A percentile compares a stretch with the other conserved stretches of the same genome.
These are phyloP conservation scores for Oriolus oriolus DNA, from an alignment of 2,113 vertebrate species.

Conservation along the genomic window DNA sequence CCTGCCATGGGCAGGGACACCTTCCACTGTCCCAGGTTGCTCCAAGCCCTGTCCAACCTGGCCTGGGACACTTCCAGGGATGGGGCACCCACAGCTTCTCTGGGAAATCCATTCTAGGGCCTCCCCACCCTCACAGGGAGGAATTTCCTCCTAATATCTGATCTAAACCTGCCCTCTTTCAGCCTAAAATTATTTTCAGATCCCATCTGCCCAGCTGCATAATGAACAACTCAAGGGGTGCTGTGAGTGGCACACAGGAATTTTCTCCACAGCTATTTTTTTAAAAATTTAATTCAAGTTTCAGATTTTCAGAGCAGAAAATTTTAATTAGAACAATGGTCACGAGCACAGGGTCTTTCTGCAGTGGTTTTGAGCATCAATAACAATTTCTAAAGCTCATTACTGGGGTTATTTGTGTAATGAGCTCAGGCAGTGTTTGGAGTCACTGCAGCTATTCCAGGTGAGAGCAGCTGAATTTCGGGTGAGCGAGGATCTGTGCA, in stretches of 20 bases:
- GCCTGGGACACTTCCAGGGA: background rate
- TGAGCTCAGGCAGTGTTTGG: background rate
- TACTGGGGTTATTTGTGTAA: background rate
- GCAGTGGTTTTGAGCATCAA: background rate
- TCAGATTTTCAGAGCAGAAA: background rate
- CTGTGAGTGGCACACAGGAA: rapidly evolving
- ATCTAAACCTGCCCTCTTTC: background rate
- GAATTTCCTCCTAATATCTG: background rate
- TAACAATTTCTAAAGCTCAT: background rate
- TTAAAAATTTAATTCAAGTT: background rate
- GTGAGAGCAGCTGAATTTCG: background rate
- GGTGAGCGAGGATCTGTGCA: background rate
- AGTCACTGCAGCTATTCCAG: background rate
- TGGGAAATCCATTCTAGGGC: background rate
- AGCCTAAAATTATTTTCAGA: background rate
- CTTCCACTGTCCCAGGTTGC: rapidly evolving
- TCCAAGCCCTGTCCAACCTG: rapidly evolving
- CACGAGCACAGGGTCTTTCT: background rate
- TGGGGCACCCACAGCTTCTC: background rate
- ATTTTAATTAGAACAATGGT: background rate
- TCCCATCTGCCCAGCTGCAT: rapidly evolving
- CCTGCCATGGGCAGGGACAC: background rate
- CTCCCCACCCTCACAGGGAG: background rate
- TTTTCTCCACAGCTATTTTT: rapidly evolving
- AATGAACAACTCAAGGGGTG: rapidly evolving